These are phyloP conservation scores for Lytechinus pictus DNA, from an alignment of 35 echinoderm and acorn worm genomes.

Conservation along the genomic window DNA sequence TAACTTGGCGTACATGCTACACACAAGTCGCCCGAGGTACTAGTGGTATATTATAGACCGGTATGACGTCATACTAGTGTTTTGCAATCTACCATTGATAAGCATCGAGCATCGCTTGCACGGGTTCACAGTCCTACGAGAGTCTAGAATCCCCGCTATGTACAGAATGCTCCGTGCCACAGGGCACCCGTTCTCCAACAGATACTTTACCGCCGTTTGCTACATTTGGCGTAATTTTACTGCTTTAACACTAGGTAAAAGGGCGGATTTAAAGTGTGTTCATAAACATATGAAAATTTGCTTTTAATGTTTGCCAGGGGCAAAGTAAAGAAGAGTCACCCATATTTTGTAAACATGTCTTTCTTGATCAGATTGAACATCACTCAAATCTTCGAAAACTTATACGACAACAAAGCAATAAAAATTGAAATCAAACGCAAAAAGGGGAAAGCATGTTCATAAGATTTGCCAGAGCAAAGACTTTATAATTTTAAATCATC, in stretches of 20 bases:
- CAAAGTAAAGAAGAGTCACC: no score
- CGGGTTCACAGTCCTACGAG: constrained; percentile 6
- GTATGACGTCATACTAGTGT: constrained; percentile 33
- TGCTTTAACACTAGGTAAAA: not conserved
- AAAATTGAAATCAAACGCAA: no score
- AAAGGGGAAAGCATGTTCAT: no score
- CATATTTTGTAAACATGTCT: no score
- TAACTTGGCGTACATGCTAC: not conserved
- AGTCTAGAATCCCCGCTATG: constrained; percentile 29
- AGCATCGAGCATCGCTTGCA: not conserved
- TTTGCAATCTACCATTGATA: constrained; percentile 39
- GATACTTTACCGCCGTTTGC: not conserved
- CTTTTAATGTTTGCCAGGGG: not conserved
- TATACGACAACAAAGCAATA: no score
- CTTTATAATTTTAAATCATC: no score
- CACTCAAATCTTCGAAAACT: no score
- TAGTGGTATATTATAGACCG: not conserved
- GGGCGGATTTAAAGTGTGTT: not conserved
- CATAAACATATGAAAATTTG: not conserved
- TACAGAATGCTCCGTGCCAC: constrained; percentile 3
- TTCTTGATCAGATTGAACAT: no score
- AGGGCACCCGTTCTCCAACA: not conserved
- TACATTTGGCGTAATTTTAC: constrained; percentile 13
- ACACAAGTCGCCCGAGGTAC: not conserved
- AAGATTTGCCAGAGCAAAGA: no score